Conservation (phyloP, 2,113 vertebrate species). For the Pangasianodon hypophthalmus region DNA sequence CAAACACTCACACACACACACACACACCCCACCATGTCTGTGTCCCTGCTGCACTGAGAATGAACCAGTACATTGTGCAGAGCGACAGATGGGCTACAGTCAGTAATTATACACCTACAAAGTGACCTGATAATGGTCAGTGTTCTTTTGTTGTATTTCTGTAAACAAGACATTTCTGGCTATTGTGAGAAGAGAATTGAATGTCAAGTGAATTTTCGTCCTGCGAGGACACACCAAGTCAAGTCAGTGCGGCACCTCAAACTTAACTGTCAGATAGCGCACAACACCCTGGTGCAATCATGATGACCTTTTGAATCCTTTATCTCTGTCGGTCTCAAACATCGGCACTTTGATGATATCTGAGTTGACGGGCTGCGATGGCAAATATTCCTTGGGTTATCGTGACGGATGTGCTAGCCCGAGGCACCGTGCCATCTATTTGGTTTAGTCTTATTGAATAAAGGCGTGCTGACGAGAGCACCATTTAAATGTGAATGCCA, state of each 20-base stretch:
- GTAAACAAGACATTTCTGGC: neutral
- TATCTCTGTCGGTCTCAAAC: neutral
- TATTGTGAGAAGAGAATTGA: neutral
- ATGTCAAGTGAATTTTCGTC: neutral
- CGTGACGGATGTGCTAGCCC: neutral
- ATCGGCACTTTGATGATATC: neutral
- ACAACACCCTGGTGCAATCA: neutral
- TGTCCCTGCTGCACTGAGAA: neutral
- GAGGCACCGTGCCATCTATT: neutral
- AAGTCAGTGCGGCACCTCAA: neutral
- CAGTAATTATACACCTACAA: conserved; percentile 22
- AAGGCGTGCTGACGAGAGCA: conserved; percentile 19
- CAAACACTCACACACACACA: neutral
- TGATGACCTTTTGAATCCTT: neutral
- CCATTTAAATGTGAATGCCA: conserved; percentile 38
- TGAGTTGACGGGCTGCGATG: neutral
- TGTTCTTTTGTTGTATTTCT: conserved; percentile 13
- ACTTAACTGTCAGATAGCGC: neutral
- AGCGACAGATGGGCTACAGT: conserved; percentile 7
- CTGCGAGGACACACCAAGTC: neutral
- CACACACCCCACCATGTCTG: neutral
- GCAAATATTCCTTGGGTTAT: neutral
- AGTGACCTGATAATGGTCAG: conserved; percentile 14
- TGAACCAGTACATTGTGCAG: neutral
- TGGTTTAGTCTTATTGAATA: conserved; percentile 15